phyloP scores from a whole-genome alignment of 2,888 invertebrate species.

The Lycophotia porphyrea region DNA sequence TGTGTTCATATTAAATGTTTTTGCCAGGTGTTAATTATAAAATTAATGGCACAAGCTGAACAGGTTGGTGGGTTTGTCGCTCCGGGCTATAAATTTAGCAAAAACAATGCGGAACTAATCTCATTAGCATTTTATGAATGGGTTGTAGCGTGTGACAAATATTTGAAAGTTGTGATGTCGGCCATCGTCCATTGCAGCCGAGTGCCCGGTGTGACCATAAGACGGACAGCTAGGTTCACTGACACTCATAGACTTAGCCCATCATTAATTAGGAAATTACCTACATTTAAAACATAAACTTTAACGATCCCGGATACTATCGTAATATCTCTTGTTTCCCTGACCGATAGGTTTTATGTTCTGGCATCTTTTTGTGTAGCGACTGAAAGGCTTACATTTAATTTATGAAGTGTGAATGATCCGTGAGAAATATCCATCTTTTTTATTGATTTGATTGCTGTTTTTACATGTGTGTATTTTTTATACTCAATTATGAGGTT shows the following conservation, averaged over 20 bases:
- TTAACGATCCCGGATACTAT: conserved; percentile 34
- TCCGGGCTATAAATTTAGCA: conserved; percentile 81
- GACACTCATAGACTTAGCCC: conserved; percentile 64
- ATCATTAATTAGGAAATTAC: conserved; percentile 49
- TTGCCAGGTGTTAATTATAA: conserved; percentile 83
- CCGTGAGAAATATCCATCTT: neutral
- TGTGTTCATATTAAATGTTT: conserved; percentile 75
- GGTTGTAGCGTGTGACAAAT: conserved; percentile 78
- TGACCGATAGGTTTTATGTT: neutral
- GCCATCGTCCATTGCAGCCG: conserved; percentile 62
- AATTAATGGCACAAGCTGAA: conserved; percentile 75
- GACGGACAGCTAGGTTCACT: conserved; percentile 62
- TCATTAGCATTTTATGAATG: conserved; percentile 87
- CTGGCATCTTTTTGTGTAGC: neutral
- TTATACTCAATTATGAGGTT: neutral
- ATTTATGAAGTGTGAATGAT: neutral
- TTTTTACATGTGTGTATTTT: neutral
- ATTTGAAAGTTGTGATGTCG: conserved; percentile 83
- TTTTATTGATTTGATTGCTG: neutral
- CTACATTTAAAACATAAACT: conserved; percentile 40
- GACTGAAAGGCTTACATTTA: neutral
- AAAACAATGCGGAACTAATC: conserved; percentile 83
- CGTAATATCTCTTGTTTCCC: conserved; percentile 14
- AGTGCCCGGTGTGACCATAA: conserved; percentile 14
- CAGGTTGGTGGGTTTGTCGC: conserved; percentile 74